Percentiles rank a stretch among this genome's conserved stretches.
Evolutionary conservation across 2,797 vertebrate species (phyloP).

Genomic region (Balearica regulorum): DNA sequence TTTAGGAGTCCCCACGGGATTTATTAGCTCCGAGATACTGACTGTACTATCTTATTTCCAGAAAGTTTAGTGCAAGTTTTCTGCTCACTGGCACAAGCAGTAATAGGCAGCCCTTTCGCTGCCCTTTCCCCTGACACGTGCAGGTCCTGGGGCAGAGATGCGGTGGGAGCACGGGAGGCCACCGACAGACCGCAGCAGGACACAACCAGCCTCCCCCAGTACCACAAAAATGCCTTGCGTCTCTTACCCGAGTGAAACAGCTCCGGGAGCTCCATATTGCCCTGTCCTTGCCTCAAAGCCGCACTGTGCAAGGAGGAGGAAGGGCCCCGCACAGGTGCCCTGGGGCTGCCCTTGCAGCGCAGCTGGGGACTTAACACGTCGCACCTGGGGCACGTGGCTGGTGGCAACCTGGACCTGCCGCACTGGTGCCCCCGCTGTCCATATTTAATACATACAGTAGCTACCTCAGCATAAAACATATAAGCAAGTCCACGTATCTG

Average conservation of each 20-base stretch:
- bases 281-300: fast-evolving
- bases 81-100: background rate
- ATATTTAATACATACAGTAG: background rate
- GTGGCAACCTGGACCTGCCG: background rate
- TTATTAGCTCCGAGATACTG: background rate
- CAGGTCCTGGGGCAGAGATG: fast-evolving
- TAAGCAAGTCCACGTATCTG: background rate
- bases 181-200: fast-evolving
- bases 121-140: fast-evolving
- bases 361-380: fast-evolving
- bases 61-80: background rate
- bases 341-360: background rate
- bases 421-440: background rate
- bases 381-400: background rate
- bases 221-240: fast-evolving
- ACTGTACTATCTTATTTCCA: background rate
- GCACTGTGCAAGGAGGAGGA: background rate
- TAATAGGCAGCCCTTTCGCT: background rate
- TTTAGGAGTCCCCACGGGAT: background rate
- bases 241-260: background rate
- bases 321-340: fast-evolving
- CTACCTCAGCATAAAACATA: background rate
- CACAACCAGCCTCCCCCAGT: background rate
- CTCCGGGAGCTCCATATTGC: fast-evolving
- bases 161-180: fast-evolving